A percentile compares a stretch with the other conserved stretches of the same genome.
phyloP scores from a whole-genome alignment of 2,113 vertebrate genomes.

The Urocynchramus pylzowi region DNA sequence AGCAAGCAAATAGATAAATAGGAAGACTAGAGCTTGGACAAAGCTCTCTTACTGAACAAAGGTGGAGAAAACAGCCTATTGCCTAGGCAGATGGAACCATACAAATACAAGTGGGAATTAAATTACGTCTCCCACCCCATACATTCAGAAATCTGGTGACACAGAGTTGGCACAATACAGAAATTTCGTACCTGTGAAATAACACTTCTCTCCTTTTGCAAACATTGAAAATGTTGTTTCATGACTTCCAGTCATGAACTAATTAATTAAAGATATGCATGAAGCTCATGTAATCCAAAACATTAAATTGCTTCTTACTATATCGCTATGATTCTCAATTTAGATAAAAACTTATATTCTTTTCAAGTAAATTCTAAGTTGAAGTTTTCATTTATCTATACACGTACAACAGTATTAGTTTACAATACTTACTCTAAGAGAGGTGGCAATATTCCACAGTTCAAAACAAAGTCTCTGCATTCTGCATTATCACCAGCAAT shows the following conservation, averaged over 20 bases:
- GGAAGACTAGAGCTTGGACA: neutral
- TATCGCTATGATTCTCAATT: neutral
- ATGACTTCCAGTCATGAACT: neutral
- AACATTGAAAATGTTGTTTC: neutral
- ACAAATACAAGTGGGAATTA: neutral
- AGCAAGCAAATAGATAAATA: neutral
- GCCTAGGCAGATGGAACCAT: neutral
- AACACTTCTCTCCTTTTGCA: neutral
- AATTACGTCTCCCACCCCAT: neutral
- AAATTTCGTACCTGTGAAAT: neutral
- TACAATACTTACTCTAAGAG: slow-evolving; percentile 86
- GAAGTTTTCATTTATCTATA: neutral
- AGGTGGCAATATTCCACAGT: slow-evolving; percentile 87
- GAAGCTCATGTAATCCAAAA: neutral
- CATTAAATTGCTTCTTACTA: neutral
- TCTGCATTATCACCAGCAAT: slow-evolving; percentile 93
- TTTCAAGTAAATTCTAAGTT: neutral
- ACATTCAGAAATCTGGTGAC: neutral
- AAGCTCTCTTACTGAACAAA: neutral
- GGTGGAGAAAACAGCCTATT: neutral
- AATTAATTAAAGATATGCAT: neutral
- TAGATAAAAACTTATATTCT: neutral
- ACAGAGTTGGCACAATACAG: neutral
- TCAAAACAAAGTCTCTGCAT: slow-evolving; percentile 92
- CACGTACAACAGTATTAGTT: neutral